Evolutionary conservation across 2,888 invertebrate genomes (phyloP).

Genomic region (Drosophila nigricruria): DNA sequence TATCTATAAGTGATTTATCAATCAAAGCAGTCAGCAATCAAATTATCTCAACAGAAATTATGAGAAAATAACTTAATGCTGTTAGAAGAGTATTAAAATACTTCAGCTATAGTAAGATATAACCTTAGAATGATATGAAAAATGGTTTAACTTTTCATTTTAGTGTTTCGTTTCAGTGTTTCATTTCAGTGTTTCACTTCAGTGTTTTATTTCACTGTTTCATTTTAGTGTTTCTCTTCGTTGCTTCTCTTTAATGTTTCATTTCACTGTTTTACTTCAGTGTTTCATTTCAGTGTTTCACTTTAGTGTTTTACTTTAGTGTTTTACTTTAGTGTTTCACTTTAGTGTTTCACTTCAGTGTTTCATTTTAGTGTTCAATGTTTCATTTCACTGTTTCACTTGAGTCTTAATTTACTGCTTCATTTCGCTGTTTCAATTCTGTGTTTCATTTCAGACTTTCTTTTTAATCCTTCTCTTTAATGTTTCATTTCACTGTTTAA

Average conservation of each 20-base stretch:
- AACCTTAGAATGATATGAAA: neutral
- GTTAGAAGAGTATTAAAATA: neutral
- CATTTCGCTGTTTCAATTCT: too few species aligned
- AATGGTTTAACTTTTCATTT: too few species aligned
- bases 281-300: neutral
- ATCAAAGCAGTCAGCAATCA: neutral
- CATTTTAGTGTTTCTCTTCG: neutral
- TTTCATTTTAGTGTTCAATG: neutral
- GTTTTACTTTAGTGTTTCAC: neutral
- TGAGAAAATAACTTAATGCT: neutral
- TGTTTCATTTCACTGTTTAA: neutral
- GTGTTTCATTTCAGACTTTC: neutral
- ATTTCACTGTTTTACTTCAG: neutral
- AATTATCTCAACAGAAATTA: neutral
- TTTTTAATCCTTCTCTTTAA: neutral
- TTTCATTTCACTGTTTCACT: neutral
- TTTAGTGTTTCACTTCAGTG: neutral
- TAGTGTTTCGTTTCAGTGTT: neutral
- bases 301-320: neutral
- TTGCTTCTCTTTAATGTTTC: neutral
- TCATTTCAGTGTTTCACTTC: neutral
- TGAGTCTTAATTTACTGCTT: neutral
- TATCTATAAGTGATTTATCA: conserved; percentile 4
- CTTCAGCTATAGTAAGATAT: neutral
- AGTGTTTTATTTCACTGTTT: neutral